Evolutionary conservation across 2,113 vertebrate genomes (phyloP).

Genomic region (Zosterops lateralis): DNA sequence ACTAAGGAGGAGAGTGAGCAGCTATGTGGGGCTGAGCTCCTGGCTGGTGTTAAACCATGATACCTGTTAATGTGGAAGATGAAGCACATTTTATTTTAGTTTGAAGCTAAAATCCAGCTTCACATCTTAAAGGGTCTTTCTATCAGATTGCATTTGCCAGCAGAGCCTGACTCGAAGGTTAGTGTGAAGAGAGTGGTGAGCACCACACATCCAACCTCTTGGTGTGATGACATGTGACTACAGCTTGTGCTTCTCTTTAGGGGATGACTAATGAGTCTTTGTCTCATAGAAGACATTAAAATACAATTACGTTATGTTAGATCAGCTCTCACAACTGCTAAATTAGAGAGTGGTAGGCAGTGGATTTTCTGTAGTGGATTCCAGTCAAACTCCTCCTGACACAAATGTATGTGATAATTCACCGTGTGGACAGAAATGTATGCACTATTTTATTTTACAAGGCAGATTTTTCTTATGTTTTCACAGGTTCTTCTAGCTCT

Average conservation of each 20-base stretch:
- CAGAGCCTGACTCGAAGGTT: conserved; percentile 1
- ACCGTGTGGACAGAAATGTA: not conserved
- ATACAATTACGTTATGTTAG: conserved; percentile 45
- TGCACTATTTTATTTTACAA: not conserved
- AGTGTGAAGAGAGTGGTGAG: not conserved
- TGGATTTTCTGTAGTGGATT: conserved; percentile 1
- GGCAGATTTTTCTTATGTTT: conserved; percentile 24
- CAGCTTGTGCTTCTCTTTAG: conserved; percentile 43
- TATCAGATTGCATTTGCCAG: not conserved
- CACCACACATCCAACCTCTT: not conserved
- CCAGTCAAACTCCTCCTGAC: conserved; percentile 55
- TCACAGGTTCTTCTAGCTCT: not conserved
- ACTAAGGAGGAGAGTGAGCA: not conserved
- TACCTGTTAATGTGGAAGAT: not conserved
- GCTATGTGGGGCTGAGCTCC: not conserved
- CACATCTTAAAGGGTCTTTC: not conserved
- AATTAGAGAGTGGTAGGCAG: conserved; percentile 12
- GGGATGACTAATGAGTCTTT: conserved; percentile 57
- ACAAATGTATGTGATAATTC: conserved; percentile 46
- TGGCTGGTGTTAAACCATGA: not conserved
- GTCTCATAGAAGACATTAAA: conserved; percentile 59
- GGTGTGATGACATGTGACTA: conserved; percentile 21
- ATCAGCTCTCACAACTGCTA: conserved; percentile 54
- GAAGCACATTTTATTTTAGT: not conserved
- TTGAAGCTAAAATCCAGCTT: not conserved